A percentile compares a stretch with the other conserved stretches of the same genome.
Evolutionary conservation across 2,888 invertebrate genomes (phyloP).

Genomic region (Drosophila kuntzei): DNA sequence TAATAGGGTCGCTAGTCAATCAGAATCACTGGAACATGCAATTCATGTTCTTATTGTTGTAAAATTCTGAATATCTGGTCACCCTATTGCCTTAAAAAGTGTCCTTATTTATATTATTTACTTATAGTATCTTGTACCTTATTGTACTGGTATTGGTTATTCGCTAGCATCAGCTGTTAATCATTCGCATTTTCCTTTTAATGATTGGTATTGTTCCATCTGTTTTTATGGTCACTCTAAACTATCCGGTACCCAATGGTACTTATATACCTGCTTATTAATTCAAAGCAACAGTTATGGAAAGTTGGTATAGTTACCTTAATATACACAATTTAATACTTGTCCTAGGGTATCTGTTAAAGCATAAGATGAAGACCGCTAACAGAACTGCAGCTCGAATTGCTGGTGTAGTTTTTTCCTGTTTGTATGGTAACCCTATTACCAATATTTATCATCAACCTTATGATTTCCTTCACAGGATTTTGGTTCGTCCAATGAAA

Average conservation of each 20-base stretch:
- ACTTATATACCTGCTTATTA: too few species aligned
- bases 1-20: not conserved
- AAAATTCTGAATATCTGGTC: slow-evolving; percentile 58
- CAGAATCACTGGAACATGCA: not conserved
- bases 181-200: too few species aligned
- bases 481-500: too few species aligned
- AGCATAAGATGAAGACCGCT: not conserved
- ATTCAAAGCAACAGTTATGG: not conserved
- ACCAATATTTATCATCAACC: not conserved
- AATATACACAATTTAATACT: not conserved
- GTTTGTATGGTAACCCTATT: not conserved
- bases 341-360: not conserved
- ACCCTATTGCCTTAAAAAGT: slow-evolving; percentile 28
- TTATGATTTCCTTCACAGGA: too few species aligned
- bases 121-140: too few species aligned
- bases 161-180: too few species aligned
- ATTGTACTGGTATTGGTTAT: too few species aligned
- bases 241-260: not conserved
- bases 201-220: too few species aligned
- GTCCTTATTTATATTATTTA: too few species aligned
- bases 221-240: not conserved
- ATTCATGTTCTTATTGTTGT: not conserved
- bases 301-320: too few species aligned
- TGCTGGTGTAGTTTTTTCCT: not conserved
- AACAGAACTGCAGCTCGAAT: not conserved